Evolutionary conservation across 2,888 invertebrate genomes (phyloP), one percentile per base, ranked within the genome.

Genomic region (Plebejus melissa): DNA sequence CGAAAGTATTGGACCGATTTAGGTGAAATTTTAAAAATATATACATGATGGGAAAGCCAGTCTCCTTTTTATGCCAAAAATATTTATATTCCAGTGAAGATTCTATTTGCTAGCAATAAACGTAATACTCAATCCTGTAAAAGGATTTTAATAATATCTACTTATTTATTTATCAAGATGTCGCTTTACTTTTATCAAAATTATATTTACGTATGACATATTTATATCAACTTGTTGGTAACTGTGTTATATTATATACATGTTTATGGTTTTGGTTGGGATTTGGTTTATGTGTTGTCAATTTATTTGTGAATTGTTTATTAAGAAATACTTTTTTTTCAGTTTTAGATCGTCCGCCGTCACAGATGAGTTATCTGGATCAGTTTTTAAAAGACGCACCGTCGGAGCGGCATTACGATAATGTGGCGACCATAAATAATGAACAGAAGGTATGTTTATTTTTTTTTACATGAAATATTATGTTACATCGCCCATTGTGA

Each of bases 291-390:
- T 85, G 84, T 88, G 79, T 81, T 79, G 78, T 76, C 74, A 74
- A 69, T 60, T 75, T 72, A 77, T 77, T 77, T 71, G 69, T 76
- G 76, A 76, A 74, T 77, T 70, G 77, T 60, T 54, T 36, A 60
- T 69, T 38, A 50, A 57, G 71, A 69, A 38, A 69, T 38, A 74
- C 65, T 46, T 70, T 58, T 38, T 58, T 74, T 57, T 79, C 94
- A 98, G 98, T 98, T 92, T 90, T 97, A 93, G 98, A 98, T 86
- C 95, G 98, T 81, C 97, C 98, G 74, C 96, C 97, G 58, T 98
- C 98, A 54, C 98, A 98, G 90, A 97, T 98, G 96, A 98, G 98
- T 80, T 98, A 98, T 89, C 90, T 97, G 86, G 98, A 98, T 86
- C 97, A 98, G 85, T 98, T 98, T 88, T 94, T 98, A 82, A 98